Base-by-base conservation (phyloP, 92 coral and sea anemone species). In the Zoanthus sociatus region DNA sequence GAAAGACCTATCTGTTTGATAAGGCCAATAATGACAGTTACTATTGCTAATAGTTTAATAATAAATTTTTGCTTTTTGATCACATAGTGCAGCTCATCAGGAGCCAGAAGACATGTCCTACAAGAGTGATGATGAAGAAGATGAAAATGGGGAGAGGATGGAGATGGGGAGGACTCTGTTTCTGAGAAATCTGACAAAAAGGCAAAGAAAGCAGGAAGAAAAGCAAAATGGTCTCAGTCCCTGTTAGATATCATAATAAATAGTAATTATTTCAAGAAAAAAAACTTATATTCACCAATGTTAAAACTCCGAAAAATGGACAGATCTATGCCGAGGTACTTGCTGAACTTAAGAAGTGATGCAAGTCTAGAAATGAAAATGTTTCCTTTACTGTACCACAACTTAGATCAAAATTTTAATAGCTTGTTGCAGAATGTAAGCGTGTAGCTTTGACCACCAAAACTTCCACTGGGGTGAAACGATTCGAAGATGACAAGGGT, bases 401-500 rank as follows among this genome's bases (percentile, higher is more conserved):
- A 44, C 17, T 90, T 14, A 42, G 92, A 48, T 77, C 18, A 51
- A 78, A 85, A 82, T 85, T 90, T 48, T 84, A 90, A 44, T 67
- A 56, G 54, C 71, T 84, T 73, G 66, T 90, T 16, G 21, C 75
- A 20, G 86, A 75, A 20, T 89, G 92, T 66, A 84, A 77, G 54
- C 15, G 60, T 32, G 67, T 48, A 6, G 73, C 83, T 7, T 20
- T 84, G 33, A 84, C 92, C 10, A 37, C 84, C 5, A 83, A 89
- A 55, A 89, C 92, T 31, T 84, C 88, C 2, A 89, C 92, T 6
- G 92, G 88, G 48, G 45, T 89, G 42, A 17, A 73, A 9, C 58
- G 92, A 17, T 74, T 89, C 47, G 86, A 84, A 37, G 84, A 84
- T 11, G 67, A 84, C 12, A 26, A 26, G 26, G 26, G 26, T 26